Percentiles rank a stretch among this genome's conserved stretches.
Evolutionary conservation across 1,140 invertebrate species (phyloP).

Genomic region (Macrosteles quadrilineatus): DNA sequence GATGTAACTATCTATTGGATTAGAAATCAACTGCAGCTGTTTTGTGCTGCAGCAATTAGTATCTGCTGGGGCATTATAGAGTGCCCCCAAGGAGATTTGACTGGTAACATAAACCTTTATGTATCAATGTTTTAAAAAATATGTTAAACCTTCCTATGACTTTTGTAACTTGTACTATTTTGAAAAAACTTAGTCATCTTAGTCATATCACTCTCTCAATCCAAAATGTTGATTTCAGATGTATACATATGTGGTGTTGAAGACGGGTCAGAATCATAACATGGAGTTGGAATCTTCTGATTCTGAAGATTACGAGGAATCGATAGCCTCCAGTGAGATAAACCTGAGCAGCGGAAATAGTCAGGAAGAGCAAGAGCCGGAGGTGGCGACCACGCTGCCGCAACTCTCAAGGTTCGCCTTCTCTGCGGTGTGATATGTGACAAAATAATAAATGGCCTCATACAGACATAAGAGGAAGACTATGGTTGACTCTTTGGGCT

Average conservation of each 20-base stretch:
- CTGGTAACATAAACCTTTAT: neutral
- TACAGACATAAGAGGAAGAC: too few relatives aligned
- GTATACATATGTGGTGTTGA: neutral
- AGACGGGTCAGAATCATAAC: constrained; percentile 5
- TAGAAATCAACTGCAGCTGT: too few relatives aligned
- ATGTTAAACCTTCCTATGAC: too few relatives aligned
- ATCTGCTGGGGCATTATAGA: too few relatives aligned
- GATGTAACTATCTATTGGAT: too few relatives aligned
- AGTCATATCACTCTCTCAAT: neutral
- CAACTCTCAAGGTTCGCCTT: neutral
- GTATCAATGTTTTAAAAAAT: neutral
- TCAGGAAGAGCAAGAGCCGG: neutral
- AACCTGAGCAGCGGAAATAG: neutral
- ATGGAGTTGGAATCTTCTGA: neutral
- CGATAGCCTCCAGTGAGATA: neutral
- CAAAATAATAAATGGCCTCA: too few relatives aligned
- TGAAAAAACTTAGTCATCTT: too few relatives aligned
- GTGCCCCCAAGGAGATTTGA: too few relatives aligned
- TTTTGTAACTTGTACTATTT: too few relatives aligned
- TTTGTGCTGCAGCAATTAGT: too few relatives aligned
- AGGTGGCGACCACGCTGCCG: neutral
- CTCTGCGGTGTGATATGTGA: neutral
- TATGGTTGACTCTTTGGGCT: too few relatives aligned
- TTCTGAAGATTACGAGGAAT: neutral
- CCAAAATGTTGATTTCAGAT: neutral